Conservation (phyloP, 1,140 invertebrate species). For the Drosophila dunni region DNA sequence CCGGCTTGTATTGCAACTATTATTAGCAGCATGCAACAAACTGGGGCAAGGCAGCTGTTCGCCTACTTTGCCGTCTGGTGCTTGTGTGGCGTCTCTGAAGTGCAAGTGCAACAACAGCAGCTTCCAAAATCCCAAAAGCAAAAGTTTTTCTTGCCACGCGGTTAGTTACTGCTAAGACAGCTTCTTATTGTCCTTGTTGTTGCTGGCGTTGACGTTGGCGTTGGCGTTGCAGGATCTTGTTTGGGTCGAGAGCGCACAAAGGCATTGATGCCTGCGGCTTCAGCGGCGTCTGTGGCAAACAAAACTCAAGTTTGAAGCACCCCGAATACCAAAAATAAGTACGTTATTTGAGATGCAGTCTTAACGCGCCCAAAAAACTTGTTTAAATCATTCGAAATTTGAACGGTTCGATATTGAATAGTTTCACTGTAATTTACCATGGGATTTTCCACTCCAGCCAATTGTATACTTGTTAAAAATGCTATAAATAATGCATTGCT, state of each 20-base stretch:
- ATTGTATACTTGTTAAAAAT: neutral
- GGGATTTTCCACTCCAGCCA: constrained; percentile 3
- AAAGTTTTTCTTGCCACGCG: constrained; percentile 75
- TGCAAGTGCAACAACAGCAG: constrained; percentile 63
- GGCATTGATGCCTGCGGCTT: constrained; percentile 47
- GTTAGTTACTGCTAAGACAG: constrained; percentile 57
- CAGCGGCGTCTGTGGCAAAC: constrained; percentile 27
- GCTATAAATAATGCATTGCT: constrained; percentile 4
- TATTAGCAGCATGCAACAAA: constrained; percentile 55
- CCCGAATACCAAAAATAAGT: constrained; percentile 23
- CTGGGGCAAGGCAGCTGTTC: constrained; percentile 13
- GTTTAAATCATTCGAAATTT: constrained; percentile 39
- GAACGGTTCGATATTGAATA: constrained; percentile 36
- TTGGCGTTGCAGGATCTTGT: constrained; percentile 33
- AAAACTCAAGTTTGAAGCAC: constrained; percentile 2
- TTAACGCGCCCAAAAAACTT: constrained; percentile 41
- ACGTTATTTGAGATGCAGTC: constrained; percentile 34
- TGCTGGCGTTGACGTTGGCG: neutral
- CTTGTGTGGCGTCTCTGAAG: constrained; percentile 77
- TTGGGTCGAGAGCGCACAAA: constrained; percentile 44
- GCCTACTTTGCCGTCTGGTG: constrained; percentile 50
- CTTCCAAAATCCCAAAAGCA: constrained; percentile 70
- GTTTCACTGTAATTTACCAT: constrained; percentile 3
- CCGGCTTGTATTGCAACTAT: constrained; percentile 68
- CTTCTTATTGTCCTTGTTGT: constrained; percentile 9